These are phyloP conservation scores for Sterna hirundo DNA, from an alignment of 2,113 vertebrate genomes.

Conservation along the genomic window DNA sequence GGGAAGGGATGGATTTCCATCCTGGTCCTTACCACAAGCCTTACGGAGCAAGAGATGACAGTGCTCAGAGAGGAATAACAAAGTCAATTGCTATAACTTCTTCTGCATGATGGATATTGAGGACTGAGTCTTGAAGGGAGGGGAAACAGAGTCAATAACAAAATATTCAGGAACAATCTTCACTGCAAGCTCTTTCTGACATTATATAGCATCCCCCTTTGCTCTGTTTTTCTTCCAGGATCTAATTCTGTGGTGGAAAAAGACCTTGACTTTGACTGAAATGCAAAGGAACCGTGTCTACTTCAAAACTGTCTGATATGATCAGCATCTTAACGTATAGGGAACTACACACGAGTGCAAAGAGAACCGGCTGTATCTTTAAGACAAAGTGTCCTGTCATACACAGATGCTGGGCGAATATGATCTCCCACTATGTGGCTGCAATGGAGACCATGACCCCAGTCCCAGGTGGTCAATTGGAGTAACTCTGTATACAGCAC, in stretches of 20 bases:
- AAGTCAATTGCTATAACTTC: background rate
- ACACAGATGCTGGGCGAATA: background rate
- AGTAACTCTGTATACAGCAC: background rate
- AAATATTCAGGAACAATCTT: background rate
- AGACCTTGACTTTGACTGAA: background rate
- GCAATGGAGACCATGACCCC: background rate
- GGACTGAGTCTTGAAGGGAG: background rate
- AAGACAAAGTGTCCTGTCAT: background rate
- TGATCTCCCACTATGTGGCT: background rate
- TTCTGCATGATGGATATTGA: background rate
- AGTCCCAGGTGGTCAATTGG: background rate
- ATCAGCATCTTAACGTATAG: background rate
- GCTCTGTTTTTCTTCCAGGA: background rate
- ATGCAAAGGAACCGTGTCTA: background rate
- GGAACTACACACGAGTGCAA: background rate
- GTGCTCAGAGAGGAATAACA: background rate
- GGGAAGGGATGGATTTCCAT: background rate
- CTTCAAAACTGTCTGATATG: background rate
- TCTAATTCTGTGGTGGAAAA: background rate
- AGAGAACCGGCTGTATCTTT: background rate
- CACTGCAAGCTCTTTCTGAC: background rate
- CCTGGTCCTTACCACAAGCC: background rate
- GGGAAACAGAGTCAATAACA: background rate
- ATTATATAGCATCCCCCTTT: background rate
- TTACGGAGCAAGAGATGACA: background rate